Evolutionary conservation across 1,140 invertebrate species (phyloP), one percentile per base, ranked within the genome.

Genomic region (Penaeus chinensis): DNA sequence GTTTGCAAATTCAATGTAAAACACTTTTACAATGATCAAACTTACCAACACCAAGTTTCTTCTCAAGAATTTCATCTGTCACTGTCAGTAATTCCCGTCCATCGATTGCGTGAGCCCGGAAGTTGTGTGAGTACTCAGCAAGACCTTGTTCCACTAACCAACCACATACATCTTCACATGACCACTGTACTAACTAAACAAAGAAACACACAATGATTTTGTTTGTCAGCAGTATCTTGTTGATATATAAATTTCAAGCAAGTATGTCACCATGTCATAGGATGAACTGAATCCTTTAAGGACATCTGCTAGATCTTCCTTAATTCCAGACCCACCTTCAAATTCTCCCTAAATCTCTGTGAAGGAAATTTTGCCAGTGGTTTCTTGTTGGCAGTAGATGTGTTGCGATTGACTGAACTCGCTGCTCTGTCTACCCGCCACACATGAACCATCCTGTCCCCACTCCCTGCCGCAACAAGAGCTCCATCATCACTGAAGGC

Each of bases 401-500:
- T 27, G 37, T 54, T 42, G 32, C 42, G 27, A 69, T 24, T 66
- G 65, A 86, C 24, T 18, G 27, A 27, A 37, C 18, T 85, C 18
- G 84, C 76, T 32, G 84, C 84, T 47, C 82, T 79, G 69, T 80
- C 63, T 79, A 93, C 92, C 91, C 91, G 91, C 92, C 92, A 93
- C 22, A 93, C 90, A 77, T 92, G 92, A 11, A 93, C 91, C 3
- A 90, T 91, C 61, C 91, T 91, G 89, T 93, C 93, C 90, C 92
- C 93, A 18, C 92, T 91, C 22, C 94, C 95, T 78, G 95, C 95
- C 8, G 94, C 95, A 19, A 96, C 90, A n/a, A 95, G 91, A 62
- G 92, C 91, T 82, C 93, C 94, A 92, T 96, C 94, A 89, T 92
- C 92, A 3, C 95, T 95, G 91, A 96, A 96, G 11, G 94, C 93